Base-by-base conservation (phyloP, 2,797 vertebrate species). In the Okamejei kenojei region DNA sequence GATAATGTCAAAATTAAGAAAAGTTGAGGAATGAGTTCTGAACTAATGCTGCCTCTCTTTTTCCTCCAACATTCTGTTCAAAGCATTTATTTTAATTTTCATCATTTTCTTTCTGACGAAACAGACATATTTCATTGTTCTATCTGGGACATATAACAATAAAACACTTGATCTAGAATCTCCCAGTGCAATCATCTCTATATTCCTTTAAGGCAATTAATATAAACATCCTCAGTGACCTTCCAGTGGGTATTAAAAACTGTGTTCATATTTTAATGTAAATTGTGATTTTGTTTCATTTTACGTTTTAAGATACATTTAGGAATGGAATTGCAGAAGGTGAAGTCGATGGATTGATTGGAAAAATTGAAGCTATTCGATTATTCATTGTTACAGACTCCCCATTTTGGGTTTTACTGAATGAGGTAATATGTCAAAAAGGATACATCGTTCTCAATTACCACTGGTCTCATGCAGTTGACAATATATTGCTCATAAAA, bases 261-360 rank as follows among this genome's bases (percentile, higher is more conserved):
- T 19, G 68, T 7, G 94, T 94, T 7, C 93, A 71, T 80, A 7
- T 74, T 91, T 78, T 82, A 63, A 58, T 77, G 58, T 65, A 17
- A 93, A 81, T 79, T 68, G 10, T 71, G 35, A 79, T 65, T 21
- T 77, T 93, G 93, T 82, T 93, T 93, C n/a, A 81, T 5, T 93
- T 74, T 94, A 93, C 94, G 93, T 38, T 1, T 73, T 61, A 65
- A 96, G 96, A 95, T 58, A 77, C 93, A 92, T 96, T 96, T 95
- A 93, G 95, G 93, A 94, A 96, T 94, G 96, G 96, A 78, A 86
- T 95, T 93, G 95, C 95, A 94, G 94, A 94, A 94, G 95, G 95
- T 74, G 94, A 2, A 29, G n/a, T 96, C 68, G 19, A 0, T 63
- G 94, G 65, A 81, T 76, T 93, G 2, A 35, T 96, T 84, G 95